phyloP scores from a whole-genome alignment of 2,888 invertebrate genomes.

The Deilephila porcellus region DNA sequence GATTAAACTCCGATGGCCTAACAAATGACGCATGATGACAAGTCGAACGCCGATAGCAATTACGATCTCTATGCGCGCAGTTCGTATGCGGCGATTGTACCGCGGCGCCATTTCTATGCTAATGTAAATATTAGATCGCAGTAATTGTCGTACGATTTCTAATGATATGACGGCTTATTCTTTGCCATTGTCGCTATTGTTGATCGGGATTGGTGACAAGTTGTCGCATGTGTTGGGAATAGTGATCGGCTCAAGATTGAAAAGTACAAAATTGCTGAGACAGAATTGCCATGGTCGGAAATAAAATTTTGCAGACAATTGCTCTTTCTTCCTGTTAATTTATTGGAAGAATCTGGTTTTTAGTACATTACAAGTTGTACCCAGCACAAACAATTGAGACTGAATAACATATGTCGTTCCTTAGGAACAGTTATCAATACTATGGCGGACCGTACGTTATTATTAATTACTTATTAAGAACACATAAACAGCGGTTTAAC shows the following conservation, averaged over 20 bases:
- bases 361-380: no score
- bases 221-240: neutral
- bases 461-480: no score
- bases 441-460: no score
- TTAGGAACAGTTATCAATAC: no score
- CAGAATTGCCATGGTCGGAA: no score
- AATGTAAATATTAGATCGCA: slow-evolving; percentile 58
- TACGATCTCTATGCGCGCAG: slow-evolving; percentile 23
- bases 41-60: slow-evolving; percentile 46
- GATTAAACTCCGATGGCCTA: slow-evolving; percentile 46
- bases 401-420: no score
- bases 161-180: slow-evolving; percentile 35
- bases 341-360: no score
- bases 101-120: slow-evolving; percentile 68
- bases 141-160: slow-evolving; percentile 34
- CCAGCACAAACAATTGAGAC: no score
- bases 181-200: slow-evolving; percentile 36
- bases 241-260: neutral
- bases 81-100: slow-evolving; percentile 47
- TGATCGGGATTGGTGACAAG: slow-evolving; percentile 16
- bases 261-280: no score
- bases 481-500: no score
- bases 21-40: slow-evolving; percentile 60
- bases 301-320: no score
- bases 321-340: no score